These are phyloP conservation scores for Laticauda colubrina DNA, from an alignment of 2,113 vertebrate species.

Conservation along the genomic window DNA sequence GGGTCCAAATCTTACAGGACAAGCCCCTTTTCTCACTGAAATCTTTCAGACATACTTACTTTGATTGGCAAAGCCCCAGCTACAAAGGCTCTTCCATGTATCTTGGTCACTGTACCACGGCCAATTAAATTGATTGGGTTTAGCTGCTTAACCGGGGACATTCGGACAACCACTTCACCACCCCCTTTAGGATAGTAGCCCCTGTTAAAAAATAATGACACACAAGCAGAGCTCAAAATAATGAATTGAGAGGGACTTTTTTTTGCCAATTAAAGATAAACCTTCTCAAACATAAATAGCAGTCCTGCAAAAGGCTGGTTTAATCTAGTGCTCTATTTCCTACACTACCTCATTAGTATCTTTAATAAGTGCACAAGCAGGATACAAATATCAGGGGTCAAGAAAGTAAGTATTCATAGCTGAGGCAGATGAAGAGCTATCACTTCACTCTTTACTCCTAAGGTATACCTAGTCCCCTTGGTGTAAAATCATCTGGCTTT, in stretches of 20 bases:
- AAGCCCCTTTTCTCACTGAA: neutral
- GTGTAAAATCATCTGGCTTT: neutral
- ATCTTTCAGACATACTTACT: conserved; percentile 67
- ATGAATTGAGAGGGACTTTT: neutral
- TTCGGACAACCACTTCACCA: conserved; percentile 82
- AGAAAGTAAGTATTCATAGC: neutral
- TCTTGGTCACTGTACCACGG: conserved; percentile 90
- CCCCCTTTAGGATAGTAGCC: conserved; percentile 96
- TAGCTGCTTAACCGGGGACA: conserved; percentile 86
- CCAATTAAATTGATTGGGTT: conserved; percentile 84
- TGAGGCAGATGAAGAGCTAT: neutral
- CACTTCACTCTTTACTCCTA: neutral
- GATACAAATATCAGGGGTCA: neutral
- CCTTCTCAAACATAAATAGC: neutral
- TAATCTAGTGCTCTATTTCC: neutral
- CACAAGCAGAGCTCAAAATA: neutral
- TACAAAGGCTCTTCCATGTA: conserved; percentile 90
- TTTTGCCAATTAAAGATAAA: neutral
- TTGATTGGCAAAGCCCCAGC: conserved; percentile 91
- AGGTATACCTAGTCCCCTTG: neutral
- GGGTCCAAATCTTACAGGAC: neutral
- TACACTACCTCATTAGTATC: neutral
- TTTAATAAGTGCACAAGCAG: neutral
- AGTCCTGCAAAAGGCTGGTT: neutral
- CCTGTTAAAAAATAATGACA: conserved; percentile 63